A percentile compares a stretch with the other conserved stretches of the same genome.
These are phyloP conservation scores for Nycteola revayana DNA, from an alignment of 2,888 invertebrate genomes.

Conservation along the genomic window DNA sequence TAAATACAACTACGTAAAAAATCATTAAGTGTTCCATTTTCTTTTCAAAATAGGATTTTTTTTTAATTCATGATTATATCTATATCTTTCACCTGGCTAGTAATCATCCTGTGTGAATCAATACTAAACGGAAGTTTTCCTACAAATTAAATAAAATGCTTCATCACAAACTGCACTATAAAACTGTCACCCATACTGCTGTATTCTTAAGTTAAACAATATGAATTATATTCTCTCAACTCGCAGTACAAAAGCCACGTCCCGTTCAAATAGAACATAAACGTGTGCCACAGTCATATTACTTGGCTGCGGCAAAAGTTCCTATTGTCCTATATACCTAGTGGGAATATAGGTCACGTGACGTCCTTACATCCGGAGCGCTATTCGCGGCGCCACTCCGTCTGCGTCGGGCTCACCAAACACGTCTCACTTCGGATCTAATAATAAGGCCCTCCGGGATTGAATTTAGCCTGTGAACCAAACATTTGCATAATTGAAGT, in stretches of 20 bases:
- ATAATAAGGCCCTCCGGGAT: neutral
- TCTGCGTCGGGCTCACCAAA: conserved; percentile 38
- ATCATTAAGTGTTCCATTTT: too few relatives aligned
- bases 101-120: too few relatives aligned
- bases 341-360: conserved; percentile 36
- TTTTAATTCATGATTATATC: too few relatives aligned
- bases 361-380: conserved; percentile 29
- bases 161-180: too few relatives aligned
- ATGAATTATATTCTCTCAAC: conserved; percentile 3
- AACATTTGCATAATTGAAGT: too few relatives aligned
- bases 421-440: neutral
- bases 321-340: conserved; percentile 24
- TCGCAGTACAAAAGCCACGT: conserved; percentile 7
- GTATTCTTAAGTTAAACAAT: conserved; percentile 3
- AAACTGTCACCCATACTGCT: too few relatives aligned
- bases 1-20: too few relatives aligned
- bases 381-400: conserved; percentile 53
- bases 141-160: too few relatives aligned
- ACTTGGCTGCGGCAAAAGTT: conserved; percentile 22
- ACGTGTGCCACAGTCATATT: conserved; percentile 16
- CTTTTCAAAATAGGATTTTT: too few relatives aligned
- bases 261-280: conserved; percentile 15
- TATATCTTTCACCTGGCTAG: too few relatives aligned
- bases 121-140: too few relatives aligned
- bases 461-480: conserved; percentile 2